Evolutionary conservation across 1,140 invertebrate genomes (phyloP), one percentile per base, ranked within the genome.

Genomic region (Musca vetustissima): DNA sequence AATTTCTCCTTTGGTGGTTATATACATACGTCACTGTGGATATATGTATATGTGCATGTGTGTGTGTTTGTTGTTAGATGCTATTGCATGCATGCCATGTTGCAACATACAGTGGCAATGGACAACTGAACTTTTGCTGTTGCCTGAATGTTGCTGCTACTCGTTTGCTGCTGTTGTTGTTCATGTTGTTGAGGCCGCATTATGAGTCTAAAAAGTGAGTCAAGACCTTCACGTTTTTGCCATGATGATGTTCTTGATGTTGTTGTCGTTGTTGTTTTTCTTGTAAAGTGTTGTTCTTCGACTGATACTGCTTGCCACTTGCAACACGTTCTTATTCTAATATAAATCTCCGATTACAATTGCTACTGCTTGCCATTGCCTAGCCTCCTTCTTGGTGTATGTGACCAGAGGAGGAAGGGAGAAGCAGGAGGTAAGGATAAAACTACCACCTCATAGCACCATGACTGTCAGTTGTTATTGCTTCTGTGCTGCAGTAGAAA

Each of bases 161-260:
- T n/a, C n/a, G n/a, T n/a, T n/a, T n/a, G n/a, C n/a, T n/a, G n/a
- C n/a, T n/a, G n/a, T 36, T 17, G 17, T 19, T 13, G 21, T 52
- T 19, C 4, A 4, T 17, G 55, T 28, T 3, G 22, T 28, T 24
- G 4, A 19, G 25, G 28, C n/a, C 36, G 25, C 28, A 17, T 4
- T 21, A 43, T 36, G n/a, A 59, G 28, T 17, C 19, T 9, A 43
- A 43, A 19, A 61, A 61, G 28, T 61, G 28, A 61, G 57, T 61
- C 57, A 61, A 61, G 57, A 61, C 57, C 57, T 61, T 61, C 57
- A 61, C 57, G 57, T 61, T 36, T 43, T 61, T 61, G 28, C 57
- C 28, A 43, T 11, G 11, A 43, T 13, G 36, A 11, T 43, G 4
- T 11, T 43, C 7, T 32, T 32, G 4, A 4, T 32, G 28, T 32